A percentile compares a stretch with the other conserved stretches of the same genome.
These are phyloP conservation scores for Eutrigla gurnardus DNA, from an alignment of 2,797 vertebrate genomes.

Conservation along the genomic window DNA sequence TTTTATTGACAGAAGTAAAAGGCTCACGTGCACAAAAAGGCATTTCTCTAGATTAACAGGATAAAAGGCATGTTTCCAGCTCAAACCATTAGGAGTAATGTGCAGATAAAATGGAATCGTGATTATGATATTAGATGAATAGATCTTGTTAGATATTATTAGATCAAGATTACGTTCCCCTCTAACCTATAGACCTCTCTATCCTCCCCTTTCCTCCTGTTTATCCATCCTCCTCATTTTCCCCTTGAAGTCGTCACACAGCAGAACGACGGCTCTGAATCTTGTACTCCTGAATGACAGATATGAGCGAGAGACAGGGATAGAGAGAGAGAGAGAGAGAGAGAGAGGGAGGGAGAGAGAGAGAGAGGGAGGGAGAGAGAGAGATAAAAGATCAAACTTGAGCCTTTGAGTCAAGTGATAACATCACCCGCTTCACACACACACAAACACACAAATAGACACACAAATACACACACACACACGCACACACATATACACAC, in stretches of 20 bases:
- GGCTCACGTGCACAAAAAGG: not conserved
- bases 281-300: conserved; percentile 44
- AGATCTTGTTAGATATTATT: not conserved
- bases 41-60: not conserved
- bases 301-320: not conserved
- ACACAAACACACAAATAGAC: conserved; percentile 2
- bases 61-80: not conserved
- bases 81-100: not conserved
- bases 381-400: conserved; percentile 46
- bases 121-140: not conserved
- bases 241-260: conserved; percentile 50
- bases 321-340: not conserved
- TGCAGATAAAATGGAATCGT: not conserved
- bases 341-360: not conserved
- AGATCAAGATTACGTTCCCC: not conserved
- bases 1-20: not conserved
- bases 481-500: conserved; percentile 17
- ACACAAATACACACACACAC: not conserved
- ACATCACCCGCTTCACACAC: conserved; percentile 45
- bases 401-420: conserved; percentile 66
- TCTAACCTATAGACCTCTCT: not conserved
- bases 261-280: conserved; percentile 30
- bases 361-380: not conserved
- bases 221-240: conserved; percentile 18
- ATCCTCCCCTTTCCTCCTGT: not conserved